Evolutionary conservation across 1,140 invertebrate species (phyloP).

Genomic region (Batillaria attramentaria): DNA sequence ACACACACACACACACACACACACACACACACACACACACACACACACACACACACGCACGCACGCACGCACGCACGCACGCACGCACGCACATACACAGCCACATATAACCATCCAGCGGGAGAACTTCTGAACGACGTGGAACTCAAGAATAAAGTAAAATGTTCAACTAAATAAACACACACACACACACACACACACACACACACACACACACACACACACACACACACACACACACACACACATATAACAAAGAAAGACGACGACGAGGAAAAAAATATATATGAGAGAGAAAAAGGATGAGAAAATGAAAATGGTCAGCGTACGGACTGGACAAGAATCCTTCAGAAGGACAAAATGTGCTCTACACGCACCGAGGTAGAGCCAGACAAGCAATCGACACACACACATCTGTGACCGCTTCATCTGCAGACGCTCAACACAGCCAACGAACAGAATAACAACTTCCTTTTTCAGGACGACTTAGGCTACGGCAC

Average conservation of each 20-base stretch:
- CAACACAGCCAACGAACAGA: too few relatives aligned
- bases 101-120: too few relatives aligned
- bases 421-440: neutral
- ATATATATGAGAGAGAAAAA: neutral
- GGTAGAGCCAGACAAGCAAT: neutral
- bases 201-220: neutral
- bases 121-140: too few relatives aligned
- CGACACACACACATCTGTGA: neutral
- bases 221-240: neutral
- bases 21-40: constrained; percentile 5
- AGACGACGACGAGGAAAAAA: neutral
- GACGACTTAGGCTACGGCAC: neutral
- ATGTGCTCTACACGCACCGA: too few relatives aligned
- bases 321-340: neutral
- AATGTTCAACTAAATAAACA: neutral
- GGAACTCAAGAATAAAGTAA: too few relatives aligned
- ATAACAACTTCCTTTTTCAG: constrained; percentile 46
- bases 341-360: neutral
- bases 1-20: constrained; percentile 5
- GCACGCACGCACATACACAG: too few relatives aligned
- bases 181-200: neutral
- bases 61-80: neutral
- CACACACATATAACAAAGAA: neutral
- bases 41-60: neutral
- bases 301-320: neutral